Percentiles rank a stretch among this genome's conserved stretches.
These are phyloP conservation scores for Morinoia aosen DNA, from an alignment of 2,888 invertebrate species.

Conservation along the genomic window DNA sequence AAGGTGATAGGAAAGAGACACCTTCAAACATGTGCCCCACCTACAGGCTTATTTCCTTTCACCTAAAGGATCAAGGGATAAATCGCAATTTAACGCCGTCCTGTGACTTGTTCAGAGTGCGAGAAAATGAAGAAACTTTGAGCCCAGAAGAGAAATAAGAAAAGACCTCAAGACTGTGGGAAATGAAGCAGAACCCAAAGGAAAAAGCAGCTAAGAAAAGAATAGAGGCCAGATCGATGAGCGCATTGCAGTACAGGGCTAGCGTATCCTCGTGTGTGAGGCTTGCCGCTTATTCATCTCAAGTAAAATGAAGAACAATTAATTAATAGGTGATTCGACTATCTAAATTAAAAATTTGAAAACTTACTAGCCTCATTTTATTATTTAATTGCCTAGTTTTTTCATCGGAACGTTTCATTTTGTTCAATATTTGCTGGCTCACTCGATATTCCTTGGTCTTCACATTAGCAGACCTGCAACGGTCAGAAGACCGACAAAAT, in stretches of 20 bases:
- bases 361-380: background rate
- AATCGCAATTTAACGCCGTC: background rate
- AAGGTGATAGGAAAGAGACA: background rate
- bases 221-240: background rate
- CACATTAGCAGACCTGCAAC: no score
- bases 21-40: background rate
- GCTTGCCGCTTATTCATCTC: background rate
- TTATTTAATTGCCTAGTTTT: background rate
- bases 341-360: background rate
- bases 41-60: background rate
- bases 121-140: background rate
- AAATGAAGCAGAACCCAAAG: background rate
- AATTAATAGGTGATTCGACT: background rate
- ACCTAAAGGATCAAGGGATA: background rate
- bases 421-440: background rate
- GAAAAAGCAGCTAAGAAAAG: background rate
- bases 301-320: background rate
- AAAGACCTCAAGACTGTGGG: background rate
- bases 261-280: no score
- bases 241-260: background rate
- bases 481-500: background rate
- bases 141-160: background rate
- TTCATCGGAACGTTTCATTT: background rate
- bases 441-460: no score
- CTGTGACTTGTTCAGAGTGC: background rate